Evolutionary conservation across 2,797 vertebrate genomes (phyloP), one percentile per base, ranked within the genome.

Genomic region (Semaprochilodus insignis): DNA sequence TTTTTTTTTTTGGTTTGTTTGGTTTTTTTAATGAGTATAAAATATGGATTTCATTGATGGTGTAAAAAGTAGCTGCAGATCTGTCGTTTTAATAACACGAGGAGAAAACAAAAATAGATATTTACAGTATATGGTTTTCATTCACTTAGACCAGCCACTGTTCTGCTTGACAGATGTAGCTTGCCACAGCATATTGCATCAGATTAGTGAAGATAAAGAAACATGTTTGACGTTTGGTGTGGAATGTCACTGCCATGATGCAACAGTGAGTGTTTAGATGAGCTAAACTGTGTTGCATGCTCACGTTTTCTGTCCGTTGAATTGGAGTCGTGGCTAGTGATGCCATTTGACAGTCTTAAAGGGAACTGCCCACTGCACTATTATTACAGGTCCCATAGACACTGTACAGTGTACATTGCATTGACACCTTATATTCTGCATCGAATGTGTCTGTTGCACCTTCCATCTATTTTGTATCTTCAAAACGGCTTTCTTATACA

Each of bases 101-200:
- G 57, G 10, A 19, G 27, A 16, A 3, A 4, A 14, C 1, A 25
- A 48, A 11, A 48, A 48, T 48, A 0, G 1, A 48, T 48, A 48
- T 13, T 2, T 40, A 40, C 8, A 31, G 31, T 31, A n/a, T 2
- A 6, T 86, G 83, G 70, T 25, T 80, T 83, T 85, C 52, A 65
- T 89, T 80, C 36, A 81, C 86, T 87, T 69, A 65, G 89, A 93
- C 89, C 90, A 82, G 84, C 88, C 89, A 90, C 91, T 93, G 91
- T 90, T 85, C 54, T 81, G 69, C 75, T 76, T 63, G 34, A 78
- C 55, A 81, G 59, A 52, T 75, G 57, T 78, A 55, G 77, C 55
- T 83, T 73, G 16, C 21, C 27, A 76, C 63, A 23, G 70, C 48
- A 54, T 25, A 66, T 75, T 81, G 85, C 78, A n/a, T 87, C 81